Evolutionary conservation across 1,140 invertebrate genomes (phyloP), one percentile per base, ranked within the genome.

Genomic region (Drosophila sturtevanti): DNA sequence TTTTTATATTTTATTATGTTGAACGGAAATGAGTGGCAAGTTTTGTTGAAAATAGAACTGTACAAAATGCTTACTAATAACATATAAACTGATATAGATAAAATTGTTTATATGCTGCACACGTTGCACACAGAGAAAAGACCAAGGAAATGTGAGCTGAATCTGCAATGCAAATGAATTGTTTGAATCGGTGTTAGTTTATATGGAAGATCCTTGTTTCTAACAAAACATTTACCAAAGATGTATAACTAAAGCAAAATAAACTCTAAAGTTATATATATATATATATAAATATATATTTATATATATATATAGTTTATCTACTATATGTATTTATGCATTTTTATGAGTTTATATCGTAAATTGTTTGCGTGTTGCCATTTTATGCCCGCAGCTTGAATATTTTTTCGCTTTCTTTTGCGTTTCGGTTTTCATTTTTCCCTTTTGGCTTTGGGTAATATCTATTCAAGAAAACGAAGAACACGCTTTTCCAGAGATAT

Each of bases 361-460:
- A 87, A 86, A 86, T 81, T 87, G 70, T 79, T 86, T 87, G 70
- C 65, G 44, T 78, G 71, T 87, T 81, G 79, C 71, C 78, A 77
- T 77, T 77, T 77, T 77, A 76, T 64, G 74, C 74, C 61, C 51
- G 63, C 66, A 84, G 82, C 75, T 71, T 59, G 72, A 66, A 87
- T 87, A 86, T 72, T 65, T 68, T 75, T 63, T 38, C 72, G 52
- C 55, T 55, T 16, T 74, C 31, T 37, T 24, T 68, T 60, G 11
- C 27, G 14, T 52, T 62, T 37, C 34, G 34, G 37, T 77, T 65
- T 52, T 48, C 58, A 77, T 60, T 61, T 58, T 52, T 63, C 48
- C 56, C 27, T 27, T 34, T 60, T 68, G 51, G 41, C 44, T 18
- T 31, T 70, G 66, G n/a, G 54, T 56, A 81, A 81, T 87, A 86